Percentiles rank a stretch among this genome's conserved stretches.
phyloP scores from a whole-genome alignment of 2,888 invertebrate species.

The Perdita meconis region DNA sequence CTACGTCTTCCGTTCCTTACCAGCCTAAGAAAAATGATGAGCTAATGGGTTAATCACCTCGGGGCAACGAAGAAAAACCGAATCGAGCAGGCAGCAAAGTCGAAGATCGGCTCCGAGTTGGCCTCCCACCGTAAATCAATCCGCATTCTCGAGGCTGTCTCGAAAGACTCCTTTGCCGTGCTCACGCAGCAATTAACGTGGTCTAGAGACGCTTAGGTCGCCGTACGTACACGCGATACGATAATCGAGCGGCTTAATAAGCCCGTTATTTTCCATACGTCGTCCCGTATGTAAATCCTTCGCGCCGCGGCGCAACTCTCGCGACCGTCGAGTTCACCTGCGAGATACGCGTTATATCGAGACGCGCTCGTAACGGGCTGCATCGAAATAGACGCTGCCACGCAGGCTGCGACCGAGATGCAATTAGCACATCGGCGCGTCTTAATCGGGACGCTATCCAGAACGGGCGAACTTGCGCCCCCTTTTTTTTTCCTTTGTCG shows the following conservation, averaged over 20 bases:
- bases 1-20: no score
- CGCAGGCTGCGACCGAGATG: slow-evolving; percentile 52
- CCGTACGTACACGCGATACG: slow-evolving; percentile 23
- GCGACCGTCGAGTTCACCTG: slow-evolving; percentile 1
- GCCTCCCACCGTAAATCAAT: slow-evolving; percentile 25
- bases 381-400: slow-evolving; percentile 55
- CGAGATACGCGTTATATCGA: slow-evolving; percentile 27
- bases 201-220: slow-evolving; percentile 28
- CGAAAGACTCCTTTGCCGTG: neutral
- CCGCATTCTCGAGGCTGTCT: slow-evolving; percentile 6
- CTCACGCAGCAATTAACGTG: slow-evolving; percentile 48
- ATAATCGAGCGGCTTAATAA: slow-evolving; percentile 55
- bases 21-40: no score
- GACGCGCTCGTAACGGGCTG: slow-evolving; percentile 20
- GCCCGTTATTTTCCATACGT: slow-evolving; percentile 46
- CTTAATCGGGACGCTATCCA: slow-evolving; percentile 61
- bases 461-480: slow-evolving; percentile 33
- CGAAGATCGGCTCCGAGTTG: slow-evolving; percentile 3
- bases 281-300: slow-evolving; percentile 30
- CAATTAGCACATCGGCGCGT: slow-evolving; percentile 58
- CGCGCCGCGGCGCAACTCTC: neutral
- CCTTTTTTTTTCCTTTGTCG: neutral
- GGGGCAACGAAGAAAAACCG: neutral
- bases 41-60: slow-evolving; percentile 17
- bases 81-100: slow-evolving; percentile 10